Percentiles rank a stretch among this genome's conserved stretches.
Evolutionary conservation across 2,888 invertebrate genomes (phyloP).

Genomic region (Syrphus vitripennis): DNA sequence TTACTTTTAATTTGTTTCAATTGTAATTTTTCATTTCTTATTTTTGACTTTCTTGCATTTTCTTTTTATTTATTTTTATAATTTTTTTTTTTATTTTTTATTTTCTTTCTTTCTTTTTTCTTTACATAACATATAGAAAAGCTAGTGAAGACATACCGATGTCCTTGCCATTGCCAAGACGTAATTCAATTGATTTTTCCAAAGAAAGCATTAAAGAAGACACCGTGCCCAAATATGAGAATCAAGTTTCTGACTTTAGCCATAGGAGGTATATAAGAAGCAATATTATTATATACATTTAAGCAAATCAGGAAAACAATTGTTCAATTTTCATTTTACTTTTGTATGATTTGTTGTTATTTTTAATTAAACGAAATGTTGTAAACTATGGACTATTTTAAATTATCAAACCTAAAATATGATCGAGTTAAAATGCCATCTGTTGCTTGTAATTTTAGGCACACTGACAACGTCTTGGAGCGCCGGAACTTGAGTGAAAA

Average conservation of each 20-base stretch:
- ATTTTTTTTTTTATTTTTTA: conserved; percentile 24
- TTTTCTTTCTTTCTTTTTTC: conserved; percentile 58
- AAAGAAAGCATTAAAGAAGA: conserved; percentile 82
- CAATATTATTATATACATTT: not conserved
- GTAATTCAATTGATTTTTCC: conserved; percentile 84
- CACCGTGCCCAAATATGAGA: conserved; percentile 82
- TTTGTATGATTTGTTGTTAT: conserved; percentile 29
- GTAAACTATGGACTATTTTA: not conserved
- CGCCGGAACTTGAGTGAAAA: conserved; percentile 77
- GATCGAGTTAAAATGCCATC: not conserved
- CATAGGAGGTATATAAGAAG: conserved; percentile 78
- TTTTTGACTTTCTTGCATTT: conserved; percentile 52
- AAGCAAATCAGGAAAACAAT: conserved; percentile 10
- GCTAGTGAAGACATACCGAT: conserved; percentile 82
- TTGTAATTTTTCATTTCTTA: conserved; percentile 48
- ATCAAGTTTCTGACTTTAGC: conserved; percentile 85
- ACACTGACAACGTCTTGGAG: conserved; percentile 83
- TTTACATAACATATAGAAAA: conserved; percentile 75
- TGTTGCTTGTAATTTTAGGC: conserved; percentile 78
- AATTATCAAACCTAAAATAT: not conserved
- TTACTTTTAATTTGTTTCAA: conserved; percentile 45
- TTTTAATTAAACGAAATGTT: conserved; percentile 51
- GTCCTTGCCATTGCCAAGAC: conserved; percentile 82
- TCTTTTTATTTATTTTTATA: conserved; percentile 43
- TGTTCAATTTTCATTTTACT: conserved; percentile 44